Evolutionary conservation across 2,888 invertebrate species (phyloP), one percentile per base, ranked within the genome.

Genomic region (Ecliptopera silaceata): DNA sequence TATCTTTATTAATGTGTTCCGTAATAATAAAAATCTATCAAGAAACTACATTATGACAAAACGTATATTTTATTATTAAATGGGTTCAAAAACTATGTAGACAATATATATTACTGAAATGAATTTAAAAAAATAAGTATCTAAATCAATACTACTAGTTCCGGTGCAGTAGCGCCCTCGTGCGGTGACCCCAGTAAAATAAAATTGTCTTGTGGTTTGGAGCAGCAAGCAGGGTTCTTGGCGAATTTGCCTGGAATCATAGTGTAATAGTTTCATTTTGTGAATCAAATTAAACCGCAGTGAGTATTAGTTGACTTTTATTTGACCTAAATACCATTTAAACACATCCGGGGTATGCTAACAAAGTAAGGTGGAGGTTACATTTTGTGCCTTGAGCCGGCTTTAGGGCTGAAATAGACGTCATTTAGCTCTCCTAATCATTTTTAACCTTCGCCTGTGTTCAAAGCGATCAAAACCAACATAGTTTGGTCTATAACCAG

Each of bases 191-290:
- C 71, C 63, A 52, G 57, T 55, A 74, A 79, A 70, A 61, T 64
- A 71, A 75, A 84, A 77, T 82, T 84, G 85, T 86, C 87, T 86
- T 88, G 86, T 86, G 84, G 83, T 87, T 82, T 75, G 78, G 80
- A 83, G 77, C 72, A 71, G 74, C 71, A 79, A 76, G 75, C 79
- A 71, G 74, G 63, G 69, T 72, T 70, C 68, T 75, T 63, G 77
- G 76, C 78, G 74, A 80, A 80, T 80, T 54, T 81, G 79, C 76
- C 79, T 77, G 70, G 77, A 83, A 81, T 84, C 70, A 64, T 74
- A 75, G 75, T 84, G 76, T 74, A 70, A 71, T 81, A 75, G 75
- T 76, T 78, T 74, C 71, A 73, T 74, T 82, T 81, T 79, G 79
- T 82, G 77, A 82, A 75, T 72, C 71, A 75, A 77, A 74, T 68